Percentiles rank a stretch among this genome's conserved stretches.
These are phyloP conservation scores for Bovichtus variegatus DNA, from an alignment of 2,797 vertebrate genomes.

Conservation along the genomic window DNA sequence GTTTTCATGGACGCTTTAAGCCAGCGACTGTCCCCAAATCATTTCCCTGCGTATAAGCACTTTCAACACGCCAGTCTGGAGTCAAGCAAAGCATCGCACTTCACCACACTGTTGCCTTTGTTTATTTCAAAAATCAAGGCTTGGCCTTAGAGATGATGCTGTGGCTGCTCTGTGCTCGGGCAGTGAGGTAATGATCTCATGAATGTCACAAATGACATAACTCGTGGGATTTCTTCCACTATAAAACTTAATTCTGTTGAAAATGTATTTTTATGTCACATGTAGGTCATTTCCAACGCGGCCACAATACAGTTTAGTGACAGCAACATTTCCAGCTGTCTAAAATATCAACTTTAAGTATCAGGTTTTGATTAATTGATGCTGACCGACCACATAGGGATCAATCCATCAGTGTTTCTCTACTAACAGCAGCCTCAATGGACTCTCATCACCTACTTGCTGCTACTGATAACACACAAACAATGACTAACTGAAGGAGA, in stretches of 20 bases:
- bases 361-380: not conserved
- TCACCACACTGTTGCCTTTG: constrained; percentile 67
- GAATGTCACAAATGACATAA: constrained; percentile 47
- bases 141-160: constrained; percentile 43
- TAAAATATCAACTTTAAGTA: not conserved
- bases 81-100: constrained; percentile 37
- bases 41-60: constrained; percentile 62
- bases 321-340: constrained; percentile 5
- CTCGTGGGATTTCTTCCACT: constrained; percentile 23
- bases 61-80: constrained; percentile 58
- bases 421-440: not conserved
- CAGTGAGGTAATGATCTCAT: constrained; percentile 48
- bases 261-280: constrained; percentile 14
- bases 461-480: constrained; percentile 3
- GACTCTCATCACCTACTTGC: not conserved
- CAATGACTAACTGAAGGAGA: not conserved
- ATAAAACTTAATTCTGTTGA: constrained; percentile 6
- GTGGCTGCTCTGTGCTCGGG: constrained; percentile 23
- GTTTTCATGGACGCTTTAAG: constrained; percentile 60
- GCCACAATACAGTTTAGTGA: not conserved
- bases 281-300: not conserved
- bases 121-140: constrained; percentile 67
- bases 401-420: not conserved
- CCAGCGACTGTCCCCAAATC: constrained; percentile 57
- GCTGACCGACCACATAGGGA: not conserved